phyloP scores from a whole-genome alignment of 2,113 vertebrate species.

The Serilophus lunatus region DNA sequence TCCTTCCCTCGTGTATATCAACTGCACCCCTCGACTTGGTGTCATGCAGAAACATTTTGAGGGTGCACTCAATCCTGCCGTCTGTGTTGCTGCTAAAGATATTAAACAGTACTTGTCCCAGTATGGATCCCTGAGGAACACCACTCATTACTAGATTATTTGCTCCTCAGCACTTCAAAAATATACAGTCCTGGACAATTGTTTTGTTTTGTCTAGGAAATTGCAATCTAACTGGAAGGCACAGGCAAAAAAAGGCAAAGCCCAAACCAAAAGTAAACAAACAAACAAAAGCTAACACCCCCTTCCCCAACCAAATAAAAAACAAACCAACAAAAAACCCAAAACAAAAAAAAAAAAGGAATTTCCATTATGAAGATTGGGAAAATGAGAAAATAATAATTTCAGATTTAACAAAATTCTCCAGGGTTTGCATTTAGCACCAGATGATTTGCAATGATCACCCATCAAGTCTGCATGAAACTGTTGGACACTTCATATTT shows the following conservation, averaged over 20 bases:
- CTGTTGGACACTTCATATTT: background rate
- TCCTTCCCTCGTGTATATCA: background rate
- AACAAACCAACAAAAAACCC: too few species aligned
- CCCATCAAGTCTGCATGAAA: background rate
- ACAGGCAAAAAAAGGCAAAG: background rate
- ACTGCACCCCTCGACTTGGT: background rate
- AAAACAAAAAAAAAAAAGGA: background rate
- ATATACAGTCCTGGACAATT: background rate
- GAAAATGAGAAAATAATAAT: background rate
- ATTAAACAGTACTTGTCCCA: background rate
- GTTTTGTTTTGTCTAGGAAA: background rate
- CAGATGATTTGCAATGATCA: background rate
- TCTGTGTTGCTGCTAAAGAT: background rate
- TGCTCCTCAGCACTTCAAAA: background rate
- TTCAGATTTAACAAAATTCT: background rate
- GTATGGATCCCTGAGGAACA: background rate
- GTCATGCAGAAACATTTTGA: background rate
- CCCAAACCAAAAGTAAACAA: too few species aligned
- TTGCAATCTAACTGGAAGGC: background rate
- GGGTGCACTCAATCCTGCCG: background rate
- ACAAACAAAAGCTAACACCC: too few species aligned
- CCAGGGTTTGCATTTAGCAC: background rate
- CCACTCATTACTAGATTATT: rapidly evolving
- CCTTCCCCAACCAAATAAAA: too few species aligned
- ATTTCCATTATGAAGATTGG: too few species aligned